Conservation (phyloP, 2,888 invertebrate genomes). For the Pseudococcus jackbeardsleyi region DNA sequence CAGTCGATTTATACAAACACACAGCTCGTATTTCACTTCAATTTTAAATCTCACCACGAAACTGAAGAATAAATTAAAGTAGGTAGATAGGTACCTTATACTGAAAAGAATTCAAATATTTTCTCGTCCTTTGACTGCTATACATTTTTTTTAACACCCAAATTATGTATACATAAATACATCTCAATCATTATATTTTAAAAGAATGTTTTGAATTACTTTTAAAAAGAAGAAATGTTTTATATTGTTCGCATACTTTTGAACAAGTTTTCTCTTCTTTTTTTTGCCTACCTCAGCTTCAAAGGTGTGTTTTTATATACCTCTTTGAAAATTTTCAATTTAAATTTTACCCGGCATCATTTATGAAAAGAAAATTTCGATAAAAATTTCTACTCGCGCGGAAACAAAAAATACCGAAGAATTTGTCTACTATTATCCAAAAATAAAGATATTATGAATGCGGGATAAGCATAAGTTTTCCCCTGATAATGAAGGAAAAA, state of each 20-base stretch:
- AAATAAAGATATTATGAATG: conserved; percentile 57
- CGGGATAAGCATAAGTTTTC: conserved; percentile 56
- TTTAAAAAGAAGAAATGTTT: conserved; percentile 25
- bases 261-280: not conserved
- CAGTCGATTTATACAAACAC: too few relatives aligned
- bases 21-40: not conserved
- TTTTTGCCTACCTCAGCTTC: not conserved
- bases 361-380: conserved; percentile 49
- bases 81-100: not conserved
- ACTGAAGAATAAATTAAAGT: not conserved
- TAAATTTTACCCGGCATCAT: conserved; percentile 34
- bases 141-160: not conserved
- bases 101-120: conserved; percentile 29
- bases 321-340: conserved; percentile 42
- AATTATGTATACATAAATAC: conserved; percentile 5
- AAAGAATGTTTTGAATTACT: conserved; percentile 37
- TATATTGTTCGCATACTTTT: not conserved
- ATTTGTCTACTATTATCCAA: conserved; percentile 55
- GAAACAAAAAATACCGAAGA: conserved; percentile 47
- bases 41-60: not conserved
- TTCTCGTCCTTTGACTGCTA: conserved; percentile 17
- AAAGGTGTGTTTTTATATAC: conserved; percentile 34
- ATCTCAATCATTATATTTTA: conserved; percentile 33
- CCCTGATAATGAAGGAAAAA: conserved; percentile 54
- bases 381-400: conserved; percentile 39